Base-by-base conservation (phyloP, 2,113 vertebrate genomes). In the Tupaia tana region DNA sequence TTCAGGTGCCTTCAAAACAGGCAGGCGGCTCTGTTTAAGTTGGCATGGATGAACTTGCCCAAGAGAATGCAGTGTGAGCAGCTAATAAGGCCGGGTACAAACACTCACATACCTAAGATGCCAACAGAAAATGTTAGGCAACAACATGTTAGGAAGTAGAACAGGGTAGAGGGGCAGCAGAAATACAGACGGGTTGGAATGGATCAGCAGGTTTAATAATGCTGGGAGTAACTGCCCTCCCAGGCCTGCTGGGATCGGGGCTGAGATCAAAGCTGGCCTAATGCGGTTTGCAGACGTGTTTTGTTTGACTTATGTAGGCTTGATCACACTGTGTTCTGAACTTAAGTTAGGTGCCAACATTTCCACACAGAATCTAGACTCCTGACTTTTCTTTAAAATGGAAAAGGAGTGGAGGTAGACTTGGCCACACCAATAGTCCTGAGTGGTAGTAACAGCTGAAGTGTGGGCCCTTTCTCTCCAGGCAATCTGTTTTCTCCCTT, bases 211-310 rank as follows among this genome's bases (percentile, higher is more conserved):
- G 64, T 67, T 31, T 74, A 61, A 79, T 4, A 31, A 83, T 34
- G 27, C 6, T 15, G 18, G 64, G 84, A 88, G 25, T 91, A 31
- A 43, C 75, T 52, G 27, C 73, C 70, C 95, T 63, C 59, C 77
- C 58, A 87, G 87, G 83, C 83, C 86, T 58, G 66, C n/a, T 80
- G 69, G 78, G 79, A 82, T 94, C 90, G 74, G 14, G 79, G 18
- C 69, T 54, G 64, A 90, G 92, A 90, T 90, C 94, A 93, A 92
- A 95, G 92, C 78, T n/a, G 69, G 61, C 52, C 77, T 81, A 13
- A 90, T 74, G 63, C 19, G 29, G 67, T 66, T 69, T 69, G 59
- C 64, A 95, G 90, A 67, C 31, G 3, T 20, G 20, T 73, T 82
- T 74, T 88, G 81, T 95, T 86, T 91, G 84, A 88, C 73, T 82